These are phyloP conservation scores for Ciona savignyi DNA, from an alignment of 23 tunicate species.

Conservation along the genomic window DNA sequence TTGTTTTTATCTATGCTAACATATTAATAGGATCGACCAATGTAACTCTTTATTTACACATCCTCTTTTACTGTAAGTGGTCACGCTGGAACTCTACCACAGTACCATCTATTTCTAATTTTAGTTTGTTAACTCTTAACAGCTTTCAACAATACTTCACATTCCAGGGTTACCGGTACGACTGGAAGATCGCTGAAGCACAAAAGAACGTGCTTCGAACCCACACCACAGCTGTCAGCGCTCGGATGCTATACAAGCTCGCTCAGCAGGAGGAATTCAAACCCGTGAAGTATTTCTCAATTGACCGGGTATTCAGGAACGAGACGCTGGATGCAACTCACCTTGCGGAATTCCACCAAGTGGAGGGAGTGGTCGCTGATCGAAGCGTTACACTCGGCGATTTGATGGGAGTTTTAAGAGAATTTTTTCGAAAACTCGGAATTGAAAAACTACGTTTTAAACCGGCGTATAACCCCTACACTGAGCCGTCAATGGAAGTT, in stretches of 20 bases:
- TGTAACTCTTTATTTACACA: no score
- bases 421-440: slow-evolving; percentile 85
- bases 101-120: no score
- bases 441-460: slow-evolving; percentile 83
- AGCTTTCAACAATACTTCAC: no score
- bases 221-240: slow-evolving; percentile 95
- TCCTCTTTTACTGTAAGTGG: no score
- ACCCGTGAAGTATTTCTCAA: slow-evolving; percentile 89
- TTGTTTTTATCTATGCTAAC: no score
- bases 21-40: no score
- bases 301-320: slow-evolving; percentile 93
- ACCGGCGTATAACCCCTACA: slow-evolving; percentile 98
- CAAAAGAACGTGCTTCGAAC: slow-evolving; percentile 87
- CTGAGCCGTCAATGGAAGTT: slow-evolving; percentile 98
- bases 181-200: slow-evolving; percentile 87
- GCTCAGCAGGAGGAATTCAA: slow-evolving; percentile 86
- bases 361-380: slow-evolving; percentile 96
- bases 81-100: no score
- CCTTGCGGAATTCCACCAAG: slow-evolving; percentile 97
- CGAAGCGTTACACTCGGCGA: slow-evolving; percentile 81
- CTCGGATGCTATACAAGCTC: slow-evolving; percentile 78
- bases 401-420: slow-evolving; percentile 76
- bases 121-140: no score
- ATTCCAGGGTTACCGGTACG: slow-evolving; percentile 77
- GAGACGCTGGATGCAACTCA: slow-evolving; percentile 95